Conservation (phyloP, 2,888 invertebrate genomes). For the Drosophila pseudotalamancana region DNA sequence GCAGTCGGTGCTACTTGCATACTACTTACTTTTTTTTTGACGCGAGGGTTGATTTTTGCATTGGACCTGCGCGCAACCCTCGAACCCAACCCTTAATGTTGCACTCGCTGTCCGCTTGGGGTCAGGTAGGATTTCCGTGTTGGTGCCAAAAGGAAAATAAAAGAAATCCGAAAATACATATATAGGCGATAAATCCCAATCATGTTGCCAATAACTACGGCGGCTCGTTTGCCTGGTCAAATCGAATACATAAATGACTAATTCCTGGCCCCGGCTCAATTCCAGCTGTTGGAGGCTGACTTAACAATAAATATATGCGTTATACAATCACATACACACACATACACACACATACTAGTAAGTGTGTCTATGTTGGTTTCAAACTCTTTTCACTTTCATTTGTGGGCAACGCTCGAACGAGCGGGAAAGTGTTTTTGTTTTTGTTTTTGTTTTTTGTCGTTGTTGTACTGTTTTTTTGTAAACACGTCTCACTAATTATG, state of each 20-base stretch:
- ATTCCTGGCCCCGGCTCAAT: slow-evolving; percentile 22
- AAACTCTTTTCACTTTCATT: slow-evolving; percentile 68
- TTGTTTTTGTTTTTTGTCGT: slow-evolving; percentile 9
- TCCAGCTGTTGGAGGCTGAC: slow-evolving; percentile 42
- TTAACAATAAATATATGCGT: slow-evolving; percentile 26
- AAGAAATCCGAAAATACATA: not conserved
- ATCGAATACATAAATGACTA: slow-evolving; percentile 41
- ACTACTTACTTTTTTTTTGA: slow-evolving; percentile 60
- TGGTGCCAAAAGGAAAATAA: slow-evolving; percentile 30
- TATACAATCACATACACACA: slow-evolving; percentile 2
- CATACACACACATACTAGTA: slow-evolving; percentile 1
- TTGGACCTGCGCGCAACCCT: slow-evolving; percentile 59
- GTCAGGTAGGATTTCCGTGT: slow-evolving; percentile 50
- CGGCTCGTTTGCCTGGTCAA: slow-evolving; percentile 23
- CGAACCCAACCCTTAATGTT: slow-evolving; percentile 53
- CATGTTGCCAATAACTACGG: slow-evolving; percentile 33
- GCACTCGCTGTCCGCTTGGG: slow-evolving; percentile 12
- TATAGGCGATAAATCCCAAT: slow-evolving; percentile 10
- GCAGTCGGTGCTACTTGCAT: not conserved
- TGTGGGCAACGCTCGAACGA: slow-evolving; percentile 54
- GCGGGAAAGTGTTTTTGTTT: slow-evolving; percentile 58
- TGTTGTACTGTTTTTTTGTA: slow-evolving; percentile 14
- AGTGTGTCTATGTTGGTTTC: slow-evolving; percentile 39
- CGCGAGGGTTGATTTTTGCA: slow-evolving; percentile 72
- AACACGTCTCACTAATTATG: slow-evolving; percentile 52